Conservation (phyloP, 2,797 vertebrate genomes). For the Yasuhikotakia modesta region DNA sequence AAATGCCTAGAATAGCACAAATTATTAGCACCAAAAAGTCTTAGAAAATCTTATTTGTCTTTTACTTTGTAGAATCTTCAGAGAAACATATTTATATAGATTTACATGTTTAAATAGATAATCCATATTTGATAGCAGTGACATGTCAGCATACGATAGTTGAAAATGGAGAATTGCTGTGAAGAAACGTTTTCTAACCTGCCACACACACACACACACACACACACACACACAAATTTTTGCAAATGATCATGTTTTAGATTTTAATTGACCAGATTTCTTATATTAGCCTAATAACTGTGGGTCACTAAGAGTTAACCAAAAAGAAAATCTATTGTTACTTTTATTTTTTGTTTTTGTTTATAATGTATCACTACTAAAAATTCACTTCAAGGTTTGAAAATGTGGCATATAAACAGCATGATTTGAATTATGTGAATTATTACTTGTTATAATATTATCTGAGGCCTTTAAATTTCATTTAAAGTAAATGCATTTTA, state of each 20-base stretch:
- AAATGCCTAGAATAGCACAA: neutral
- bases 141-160: neutral
- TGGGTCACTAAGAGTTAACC: too few relatives aligned
- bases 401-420: too few relatives aligned
- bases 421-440: too few relatives aligned
- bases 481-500: neutral
- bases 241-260: slow-evolving; percentile 10
- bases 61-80: too few relatives aligned
- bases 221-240: neutral
- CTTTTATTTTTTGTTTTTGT: too few relatives aligned
- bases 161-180: slow-evolving; percentile 15
- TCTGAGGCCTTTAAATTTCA: neutral
- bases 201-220: slow-evolving; percentile 18
- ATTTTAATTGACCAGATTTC: too few relatives aligned
- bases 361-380: too few relatives aligned
- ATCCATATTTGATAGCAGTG: neutral
- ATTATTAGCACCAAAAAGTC: neutral
- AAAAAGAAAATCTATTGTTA: too few relatives aligned
- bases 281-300: neutral
- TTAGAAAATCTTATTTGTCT: too few relatives aligned
- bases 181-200: slow-evolving; percentile 1
- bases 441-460: neutral
- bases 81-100: too few relatives aligned
- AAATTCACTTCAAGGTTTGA: too few relatives aligned
- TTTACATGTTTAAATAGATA: too few relatives aligned